Conservation (phyloP, 2,888 invertebrate genomes). For the Drosophila niveifrons region DNA sequence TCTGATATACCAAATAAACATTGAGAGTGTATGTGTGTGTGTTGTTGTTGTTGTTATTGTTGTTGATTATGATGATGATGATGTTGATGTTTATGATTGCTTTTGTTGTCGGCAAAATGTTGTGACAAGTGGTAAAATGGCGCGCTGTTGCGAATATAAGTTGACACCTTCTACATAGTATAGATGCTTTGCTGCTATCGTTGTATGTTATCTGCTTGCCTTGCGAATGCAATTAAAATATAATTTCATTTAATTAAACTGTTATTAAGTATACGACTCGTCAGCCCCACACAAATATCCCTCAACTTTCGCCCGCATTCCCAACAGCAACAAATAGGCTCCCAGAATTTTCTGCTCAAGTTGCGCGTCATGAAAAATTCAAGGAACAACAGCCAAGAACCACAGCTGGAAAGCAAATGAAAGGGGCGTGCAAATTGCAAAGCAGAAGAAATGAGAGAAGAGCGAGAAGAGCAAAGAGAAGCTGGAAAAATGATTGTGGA, state of each 20-base stretch:
- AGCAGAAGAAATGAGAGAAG: constrained; percentile 7
- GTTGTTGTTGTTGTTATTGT: constrained; percentile 7
- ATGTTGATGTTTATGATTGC: constrained; percentile 50
- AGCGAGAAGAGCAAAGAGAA: constrained; percentile 27
- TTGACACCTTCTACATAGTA: constrained; percentile 39
- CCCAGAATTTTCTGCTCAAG: constrained; percentile 59
- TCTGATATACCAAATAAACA: constrained; percentile 52
- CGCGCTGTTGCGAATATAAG: constrained; percentile 27
- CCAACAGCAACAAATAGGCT: constrained; percentile 48
- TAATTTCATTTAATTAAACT: constrained; percentile 73
- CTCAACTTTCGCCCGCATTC: not conserved
- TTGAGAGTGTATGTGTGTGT: constrained; percentile 13
- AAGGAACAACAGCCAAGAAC: constrained; percentile 34
- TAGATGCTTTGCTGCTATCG: not conserved
- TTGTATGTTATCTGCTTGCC: not conserved
- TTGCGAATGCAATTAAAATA: constrained; percentile 59
- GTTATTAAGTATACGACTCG: constrained; percentile 64
- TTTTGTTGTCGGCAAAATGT: constrained; percentile 47
- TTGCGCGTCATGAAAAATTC: constrained; percentile 55
- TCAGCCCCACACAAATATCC: not conserved
- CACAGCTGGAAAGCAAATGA: constrained; percentile 45
- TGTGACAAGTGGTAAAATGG: constrained; percentile 58
- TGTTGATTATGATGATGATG: constrained; percentile 47
- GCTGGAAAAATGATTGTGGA: constrained; percentile 44
- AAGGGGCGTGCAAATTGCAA: constrained; percentile 38